Percentiles rank a stretch among this genome's conserved stretches.
phyloP scores from a whole-genome alignment of 1,140 invertebrate species.

The Nasonia longicornis region DNA sequence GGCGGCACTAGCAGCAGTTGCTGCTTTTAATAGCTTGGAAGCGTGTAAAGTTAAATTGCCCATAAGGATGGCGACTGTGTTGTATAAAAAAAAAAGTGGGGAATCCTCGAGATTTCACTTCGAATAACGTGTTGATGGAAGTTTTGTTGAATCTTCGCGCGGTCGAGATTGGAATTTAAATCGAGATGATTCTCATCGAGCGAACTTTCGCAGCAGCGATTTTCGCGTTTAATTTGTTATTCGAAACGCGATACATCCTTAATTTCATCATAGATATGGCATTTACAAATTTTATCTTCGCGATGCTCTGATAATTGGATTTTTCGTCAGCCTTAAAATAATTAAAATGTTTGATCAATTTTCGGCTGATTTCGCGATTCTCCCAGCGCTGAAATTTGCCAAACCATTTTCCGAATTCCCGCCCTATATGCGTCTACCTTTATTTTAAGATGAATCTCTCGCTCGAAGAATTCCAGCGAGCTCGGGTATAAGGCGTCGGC shows the following conservation, averaged over 20 bases:
- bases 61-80: not conserved
- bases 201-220: too few relatives aligned
- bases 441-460: slow-evolving; percentile 20
- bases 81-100: not conserved
- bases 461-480: not conserved
- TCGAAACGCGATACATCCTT: too few relatives aligned
- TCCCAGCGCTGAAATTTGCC: too few relatives aligned
- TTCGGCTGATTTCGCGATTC: too few relatives aligned
- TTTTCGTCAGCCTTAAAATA: too few relatives aligned
- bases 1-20: not conserved
- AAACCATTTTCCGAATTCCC: too few relatives aligned
- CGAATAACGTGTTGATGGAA: not conserved
- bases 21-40: slow-evolving; percentile 8
- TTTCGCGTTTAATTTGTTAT: too few relatives aligned
- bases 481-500: not conserved
- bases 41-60: slow-evolving; percentile 7
- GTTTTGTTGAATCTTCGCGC: not conserved
- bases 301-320: too few relatives aligned
- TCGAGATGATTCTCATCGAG: not conserved
- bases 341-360: too few relatives aligned
- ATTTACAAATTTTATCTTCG: too few relatives aligned
- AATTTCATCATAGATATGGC: too few relatives aligned
- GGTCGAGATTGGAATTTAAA: not conserved
- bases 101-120: not conserved
- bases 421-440: not conserved